Conservation (phyloP, 1,140 invertebrate genomes). For the Argopecten irradians region DNA sequence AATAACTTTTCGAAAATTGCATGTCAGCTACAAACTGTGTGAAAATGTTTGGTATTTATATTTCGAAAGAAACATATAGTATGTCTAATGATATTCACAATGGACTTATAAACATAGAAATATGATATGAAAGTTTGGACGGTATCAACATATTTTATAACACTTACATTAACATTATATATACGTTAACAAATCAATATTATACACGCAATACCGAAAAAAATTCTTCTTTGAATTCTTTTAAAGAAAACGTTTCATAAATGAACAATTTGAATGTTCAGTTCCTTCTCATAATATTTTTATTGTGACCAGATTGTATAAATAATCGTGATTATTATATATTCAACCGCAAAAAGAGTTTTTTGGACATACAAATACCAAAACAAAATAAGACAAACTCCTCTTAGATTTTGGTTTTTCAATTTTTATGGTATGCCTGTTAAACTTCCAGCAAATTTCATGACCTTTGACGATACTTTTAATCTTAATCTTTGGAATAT, state of each 20-base stretch:
- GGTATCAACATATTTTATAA: neutral
- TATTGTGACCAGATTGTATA: too few species aligned
- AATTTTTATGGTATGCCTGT: neutral
- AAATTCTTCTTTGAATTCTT: neutral
- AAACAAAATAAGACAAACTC: neutral
- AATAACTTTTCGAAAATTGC: neutral
- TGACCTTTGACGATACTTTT: neutral
- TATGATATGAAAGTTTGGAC: too few species aligned
- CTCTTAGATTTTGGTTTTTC: neutral
- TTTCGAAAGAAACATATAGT: neutral
- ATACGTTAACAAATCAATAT: neutral
- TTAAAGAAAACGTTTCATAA: neutral
- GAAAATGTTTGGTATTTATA: neutral
- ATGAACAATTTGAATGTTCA: too few species aligned
- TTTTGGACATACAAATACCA: too few species aligned
- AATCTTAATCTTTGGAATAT: neutral
- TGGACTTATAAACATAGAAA: neutral
- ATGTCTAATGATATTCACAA: slow-evolving; percentile 12
- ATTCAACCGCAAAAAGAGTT: too few species aligned
- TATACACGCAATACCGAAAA: neutral
- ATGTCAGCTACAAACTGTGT: neutral
- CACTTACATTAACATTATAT: too few species aligned
- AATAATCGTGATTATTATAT: too few species aligned
- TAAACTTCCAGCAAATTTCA: neutral
- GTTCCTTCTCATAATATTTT: too few species aligned